Conservation (phyloP, 2,113 vertebrate species). For the Ictalurus punctatus region DNA sequence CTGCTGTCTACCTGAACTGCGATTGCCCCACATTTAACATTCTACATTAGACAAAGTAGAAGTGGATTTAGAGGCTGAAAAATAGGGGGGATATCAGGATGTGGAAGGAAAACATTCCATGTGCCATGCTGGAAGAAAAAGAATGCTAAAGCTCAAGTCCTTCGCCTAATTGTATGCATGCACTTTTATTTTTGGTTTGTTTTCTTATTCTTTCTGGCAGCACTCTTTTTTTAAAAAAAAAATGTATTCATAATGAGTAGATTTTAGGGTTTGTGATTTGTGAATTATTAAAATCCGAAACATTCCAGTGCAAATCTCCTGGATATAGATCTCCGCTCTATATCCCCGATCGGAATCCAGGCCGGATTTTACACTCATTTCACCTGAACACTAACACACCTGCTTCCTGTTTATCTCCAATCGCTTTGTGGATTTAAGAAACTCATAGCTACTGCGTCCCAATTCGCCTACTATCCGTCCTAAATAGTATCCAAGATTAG, state of each 20-base stretch:
- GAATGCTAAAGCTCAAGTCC: not conserved
- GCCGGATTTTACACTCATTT: not conserved
- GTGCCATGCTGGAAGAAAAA: slow-evolving; percentile 3
- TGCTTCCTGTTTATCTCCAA: not conserved
- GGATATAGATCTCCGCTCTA: not conserved
- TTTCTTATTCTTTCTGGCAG: not conserved
- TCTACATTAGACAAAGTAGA: slow-evolving; percentile 16
- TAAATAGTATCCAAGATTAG: no score
- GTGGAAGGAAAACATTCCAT: slow-evolving; percentile 44
- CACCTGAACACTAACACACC: not conserved
- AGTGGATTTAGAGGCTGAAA: slow-evolving; percentile 25
- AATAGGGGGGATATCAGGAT: slow-evolving; percentile 33
- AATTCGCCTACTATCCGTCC: no score
- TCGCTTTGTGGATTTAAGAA: not conserved
- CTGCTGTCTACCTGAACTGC: slow-evolving; percentile 34
- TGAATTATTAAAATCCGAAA: not conserved
- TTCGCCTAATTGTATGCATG: not conserved
- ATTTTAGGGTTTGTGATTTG: not conserved
- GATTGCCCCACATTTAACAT: slow-evolving; percentile 38
- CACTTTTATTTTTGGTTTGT: not conserved
- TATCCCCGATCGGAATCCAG: not conserved
- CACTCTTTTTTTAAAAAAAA: not conserved
- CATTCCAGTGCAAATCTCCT: not conserved
- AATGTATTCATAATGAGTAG: not conserved
- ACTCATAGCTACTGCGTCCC: not conserved